A percentile compares a stretch with the other conserved stretches of the same genome.
These are phyloP conservation scores for Rhamphomyia laevipes DNA, from an alignment of 2,888 invertebrate species.

Conservation along the genomic window DNA sequence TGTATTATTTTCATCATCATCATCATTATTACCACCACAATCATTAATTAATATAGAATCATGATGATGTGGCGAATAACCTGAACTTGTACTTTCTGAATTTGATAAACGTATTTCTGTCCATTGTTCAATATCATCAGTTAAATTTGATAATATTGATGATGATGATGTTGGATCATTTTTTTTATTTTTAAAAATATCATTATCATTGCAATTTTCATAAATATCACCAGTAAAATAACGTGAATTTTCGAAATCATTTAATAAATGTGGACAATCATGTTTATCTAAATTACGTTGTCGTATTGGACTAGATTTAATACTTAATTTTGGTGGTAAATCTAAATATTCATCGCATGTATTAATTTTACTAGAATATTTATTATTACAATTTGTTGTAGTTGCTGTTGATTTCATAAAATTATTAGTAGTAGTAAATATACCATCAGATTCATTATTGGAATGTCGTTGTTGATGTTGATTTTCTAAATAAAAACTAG, in stretches of 20 bases:
- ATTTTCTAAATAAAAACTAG: background rate
- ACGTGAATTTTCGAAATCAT: slow-evolving; percentile 28
- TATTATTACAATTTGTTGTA: background rate
- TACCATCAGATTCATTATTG: background rate
- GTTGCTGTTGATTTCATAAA: no score
- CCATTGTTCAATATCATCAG: slow-evolving; percentile 37
- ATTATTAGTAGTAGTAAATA: background rate
- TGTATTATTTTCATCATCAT: slow-evolving; percentile 18
- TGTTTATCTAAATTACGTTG: slow-evolving; percentile 29
- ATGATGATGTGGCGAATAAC: slow-evolving; percentile 31
- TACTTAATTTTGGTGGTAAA: slow-evolving; percentile 31
- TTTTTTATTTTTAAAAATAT: background rate
- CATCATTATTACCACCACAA: slow-evolving; percentile 15
- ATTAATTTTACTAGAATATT: slow-evolving; percentile 23
- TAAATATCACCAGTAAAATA: slow-evolving; percentile 25
- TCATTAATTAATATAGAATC: slow-evolving; percentile 26
- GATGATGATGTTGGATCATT: background rate
- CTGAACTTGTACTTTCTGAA: slow-evolving; percentile 36
- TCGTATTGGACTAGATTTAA: slow-evolving; percentile 29
- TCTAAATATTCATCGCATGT: slow-evolving; percentile 33
- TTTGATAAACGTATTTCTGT: slow-evolving; percentile 36
- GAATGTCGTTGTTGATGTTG: background rate
- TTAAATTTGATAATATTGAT: slow-evolving; percentile 9
- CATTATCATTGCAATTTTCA: background rate
- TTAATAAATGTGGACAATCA: slow-evolving; percentile 35